Conservation (phyloP, 2,113 vertebrate genomes). For the Rhinolophus sinicus region DNA sequence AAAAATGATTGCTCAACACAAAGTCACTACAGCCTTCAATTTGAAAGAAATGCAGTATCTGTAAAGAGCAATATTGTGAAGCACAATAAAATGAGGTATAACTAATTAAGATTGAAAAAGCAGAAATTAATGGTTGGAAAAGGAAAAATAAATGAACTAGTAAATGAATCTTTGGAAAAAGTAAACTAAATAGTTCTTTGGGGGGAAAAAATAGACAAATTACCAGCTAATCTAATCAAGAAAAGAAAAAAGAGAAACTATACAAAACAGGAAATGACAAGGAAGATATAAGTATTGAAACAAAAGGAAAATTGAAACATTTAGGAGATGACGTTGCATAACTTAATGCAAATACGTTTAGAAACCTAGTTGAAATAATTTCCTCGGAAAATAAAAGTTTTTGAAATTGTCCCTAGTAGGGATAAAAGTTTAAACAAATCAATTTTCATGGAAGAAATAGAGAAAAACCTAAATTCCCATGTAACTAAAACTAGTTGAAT, state of each 20-base stretch:
- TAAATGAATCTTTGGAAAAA: neutral
- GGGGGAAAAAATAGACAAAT: neutral
- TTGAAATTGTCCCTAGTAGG: neutral
- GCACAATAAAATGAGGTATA: neutral
- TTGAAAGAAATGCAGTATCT: neutral
- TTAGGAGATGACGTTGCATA: neutral
- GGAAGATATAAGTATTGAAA: neutral
- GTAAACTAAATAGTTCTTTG: neutral
- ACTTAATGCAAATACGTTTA: neutral
- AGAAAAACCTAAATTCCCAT: neutral
- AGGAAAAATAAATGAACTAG: neutral
- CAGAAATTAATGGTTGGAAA: neutral
- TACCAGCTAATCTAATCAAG: neutral
- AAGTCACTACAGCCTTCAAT: neutral
- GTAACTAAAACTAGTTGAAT: neutral
- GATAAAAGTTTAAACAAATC: slow-evolving; percentile 4
- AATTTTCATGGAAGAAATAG: neutral
- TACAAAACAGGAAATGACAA: neutral
- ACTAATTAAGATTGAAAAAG: neutral
- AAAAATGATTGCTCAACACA: neutral
- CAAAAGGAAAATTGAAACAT: neutral
- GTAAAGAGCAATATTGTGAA: neutral
- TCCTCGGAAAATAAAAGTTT: neutral
- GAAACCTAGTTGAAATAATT: slow-evolving; percentile 15
- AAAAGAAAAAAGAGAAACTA: neutral